These are phyloP conservation scores for Euclidia mi DNA, from an alignment of 2,888 invertebrate species.

Conservation along the genomic window DNA sequence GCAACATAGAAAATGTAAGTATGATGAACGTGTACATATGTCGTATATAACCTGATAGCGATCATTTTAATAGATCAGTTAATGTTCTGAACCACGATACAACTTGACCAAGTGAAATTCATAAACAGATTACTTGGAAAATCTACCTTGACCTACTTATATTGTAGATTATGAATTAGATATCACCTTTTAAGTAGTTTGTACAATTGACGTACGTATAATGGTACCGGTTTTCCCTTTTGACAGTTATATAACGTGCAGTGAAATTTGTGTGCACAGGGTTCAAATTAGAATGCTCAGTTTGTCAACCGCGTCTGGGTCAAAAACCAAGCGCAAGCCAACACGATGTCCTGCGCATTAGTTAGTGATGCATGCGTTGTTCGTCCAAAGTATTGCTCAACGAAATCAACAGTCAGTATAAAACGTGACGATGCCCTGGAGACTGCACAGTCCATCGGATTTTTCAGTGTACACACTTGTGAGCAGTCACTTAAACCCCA, in stretches of 20 bases:
- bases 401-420: slow-evolving; percentile 76
- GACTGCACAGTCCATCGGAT: slow-evolving; percentile 81
- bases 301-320: slow-evolving; percentile 80
- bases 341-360: slow-evolving; percentile 82
- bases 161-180: slow-evolving; percentile 47
- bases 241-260: slow-evolving; percentile 77
- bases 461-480: slow-evolving; percentile 70
- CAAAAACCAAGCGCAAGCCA: slow-evolving; percentile 77
- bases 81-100: not conserved
- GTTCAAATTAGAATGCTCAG: slow-evolving; percentile 85
- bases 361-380: slow-evolving; percentile 66
- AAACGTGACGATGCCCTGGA: slow-evolving; percentile 78
- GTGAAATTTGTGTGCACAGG: slow-evolving; percentile 83
- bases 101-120: slow-evolving; percentile 34
- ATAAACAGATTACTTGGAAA: slow-evolving; percentile 49
- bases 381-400: slow-evolving; percentile 76
- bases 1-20: no score
- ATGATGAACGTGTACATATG: no score
- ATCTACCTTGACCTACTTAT: slow-evolving; percentile 55
- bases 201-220: slow-evolving; percentile 16
- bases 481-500: slow-evolving; percentile 82
- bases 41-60: not conserved
- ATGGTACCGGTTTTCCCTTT: slow-evolving; percentile 63
- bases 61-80: not conserved
- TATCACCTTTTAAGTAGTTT: slow-evolving; percentile 41